Percentiles rank a stretch among this genome's conserved stretches.
These are phyloP conservation scores for Galleria mellonella DNA, from an alignment of 1,140 invertebrate species.

Conservation along the genomic window DNA sequence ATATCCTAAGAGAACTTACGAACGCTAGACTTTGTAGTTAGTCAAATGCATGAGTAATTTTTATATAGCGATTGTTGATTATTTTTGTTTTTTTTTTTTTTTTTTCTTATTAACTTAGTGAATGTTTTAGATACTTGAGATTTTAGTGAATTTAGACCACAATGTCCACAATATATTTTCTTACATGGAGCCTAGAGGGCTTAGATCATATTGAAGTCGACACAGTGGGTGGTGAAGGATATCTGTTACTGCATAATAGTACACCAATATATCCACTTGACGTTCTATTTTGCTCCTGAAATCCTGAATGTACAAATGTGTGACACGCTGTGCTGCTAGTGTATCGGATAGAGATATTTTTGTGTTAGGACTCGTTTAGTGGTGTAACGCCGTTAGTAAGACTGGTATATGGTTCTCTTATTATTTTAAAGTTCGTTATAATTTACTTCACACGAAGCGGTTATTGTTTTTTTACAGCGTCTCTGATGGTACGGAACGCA, in stretches of 20 bases:
- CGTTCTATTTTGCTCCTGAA: constrained; percentile 11
- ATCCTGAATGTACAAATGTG: constrained; percentile 67
- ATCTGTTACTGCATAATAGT: constrained; percentile 6
- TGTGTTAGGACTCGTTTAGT: constrained; percentile 35
- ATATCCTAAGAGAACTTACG: constrained; percentile 16
- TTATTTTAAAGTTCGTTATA: constrained; percentile 25
- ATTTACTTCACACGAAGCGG: constrained; percentile 5
- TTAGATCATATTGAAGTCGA: too few relatives aligned
- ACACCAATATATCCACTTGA: background rate
- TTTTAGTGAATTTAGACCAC: constrained; percentile 34
- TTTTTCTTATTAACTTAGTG: constrained; percentile 39
- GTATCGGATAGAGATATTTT: constrained; percentile 40
- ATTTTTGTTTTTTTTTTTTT: constrained; percentile 34
- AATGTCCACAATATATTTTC: constrained; percentile 20
- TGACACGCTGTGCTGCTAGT: constrained; percentile 34
- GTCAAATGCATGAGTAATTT: constrained; percentile 33
- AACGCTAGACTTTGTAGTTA: constrained; percentile 51
- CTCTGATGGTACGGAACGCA: too few relatives aligned
- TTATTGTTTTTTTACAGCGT: too few relatives aligned
- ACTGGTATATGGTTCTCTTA: constrained; percentile 53
- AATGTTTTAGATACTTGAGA: constrained; percentile 47
- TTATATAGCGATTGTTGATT: constrained; percentile 30
- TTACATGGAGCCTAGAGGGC: constrained; percentile 5
- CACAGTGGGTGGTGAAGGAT: background rate
- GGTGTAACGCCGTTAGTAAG: constrained; percentile 42